A percentile compares a stretch with the other conserved stretches of the same genome.
phyloP scores from a whole-genome alignment of 1,140 invertebrate species.

The Rhagoletis zephyria region DNA sequence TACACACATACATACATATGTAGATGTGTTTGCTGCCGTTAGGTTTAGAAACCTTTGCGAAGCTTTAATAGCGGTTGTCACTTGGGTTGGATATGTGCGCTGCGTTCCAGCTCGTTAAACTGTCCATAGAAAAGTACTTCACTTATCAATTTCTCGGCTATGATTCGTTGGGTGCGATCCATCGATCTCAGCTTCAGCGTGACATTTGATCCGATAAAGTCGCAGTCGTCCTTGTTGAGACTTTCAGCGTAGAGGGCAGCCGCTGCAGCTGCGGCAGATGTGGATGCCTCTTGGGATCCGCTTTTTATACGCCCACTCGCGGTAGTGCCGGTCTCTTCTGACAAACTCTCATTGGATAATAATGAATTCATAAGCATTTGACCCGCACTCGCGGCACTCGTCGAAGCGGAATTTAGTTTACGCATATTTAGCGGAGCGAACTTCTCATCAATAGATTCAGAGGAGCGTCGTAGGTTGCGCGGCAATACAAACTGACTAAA shows the following conservation, averaged over 20 bases:
- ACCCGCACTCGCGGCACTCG: conserved; percentile 60
- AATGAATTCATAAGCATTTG: conserved; percentile 69
- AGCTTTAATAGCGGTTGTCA: conserved; percentile 61
- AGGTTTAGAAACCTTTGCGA: conserved; percentile 52
- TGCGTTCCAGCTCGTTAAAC: conserved; percentile 70
- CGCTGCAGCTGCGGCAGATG: conserved; percentile 62
- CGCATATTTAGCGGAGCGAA: conserved; percentile 65
- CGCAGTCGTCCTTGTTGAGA: conserved; percentile 67
- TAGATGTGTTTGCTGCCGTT: conserved; percentile 7
- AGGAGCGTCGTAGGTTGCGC: conserved; percentile 57
- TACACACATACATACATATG: background rate
- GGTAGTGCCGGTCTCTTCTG: conserved; percentile 56
- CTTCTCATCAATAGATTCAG: conserved; percentile 58
- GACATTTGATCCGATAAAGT: conserved; percentile 72
- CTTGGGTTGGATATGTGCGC: conserved; percentile 70
- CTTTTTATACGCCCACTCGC: conserved; percentile 56
- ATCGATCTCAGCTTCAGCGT: conserved; percentile 72
- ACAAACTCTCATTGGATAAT: conserved; percentile 68
- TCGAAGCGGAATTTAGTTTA: conserved; percentile 59
- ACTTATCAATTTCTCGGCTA: conserved; percentile 73
- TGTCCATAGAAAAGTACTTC: conserved; percentile 74
- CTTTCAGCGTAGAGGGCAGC: conserved; percentile 69
- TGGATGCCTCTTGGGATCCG: conserved; percentile 64
- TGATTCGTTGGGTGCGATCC: conserved; percentile 72
- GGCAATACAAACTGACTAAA: conserved; percentile 66